Conservation (phyloP, 2,797 vertebrate species). For the Poecile montanus region DNA sequence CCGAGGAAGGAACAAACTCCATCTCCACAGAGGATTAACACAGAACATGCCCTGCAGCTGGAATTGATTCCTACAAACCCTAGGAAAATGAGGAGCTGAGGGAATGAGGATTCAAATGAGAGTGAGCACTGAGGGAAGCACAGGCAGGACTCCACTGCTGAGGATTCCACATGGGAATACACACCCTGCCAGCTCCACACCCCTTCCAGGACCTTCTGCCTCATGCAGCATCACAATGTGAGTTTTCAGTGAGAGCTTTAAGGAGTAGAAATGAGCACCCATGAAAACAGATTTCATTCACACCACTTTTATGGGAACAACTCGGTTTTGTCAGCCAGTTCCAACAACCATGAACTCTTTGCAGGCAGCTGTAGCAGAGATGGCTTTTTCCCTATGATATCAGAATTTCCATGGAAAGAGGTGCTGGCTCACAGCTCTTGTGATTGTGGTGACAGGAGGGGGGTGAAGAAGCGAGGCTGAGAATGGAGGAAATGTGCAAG, state of each 20-base stretch:
- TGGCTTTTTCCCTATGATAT: neutral
- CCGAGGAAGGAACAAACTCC: neutral
- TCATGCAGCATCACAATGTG: neutral
- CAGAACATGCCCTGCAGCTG: neutral
- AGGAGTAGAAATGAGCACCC: neutral
- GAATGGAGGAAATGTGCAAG: neutral
- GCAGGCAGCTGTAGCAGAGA: neutral
- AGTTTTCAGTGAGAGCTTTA: neutral
- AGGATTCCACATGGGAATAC: rapidly evolving
- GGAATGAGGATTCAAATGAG: neutral
- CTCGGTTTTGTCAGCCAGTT: neutral
- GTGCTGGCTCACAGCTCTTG: neutral
- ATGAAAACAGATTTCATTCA: neutral
- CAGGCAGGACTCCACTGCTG: neutral
- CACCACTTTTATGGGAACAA: neutral
- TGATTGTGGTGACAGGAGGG: neutral
- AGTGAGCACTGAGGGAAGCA: neutral
- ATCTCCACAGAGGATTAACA: neutral
- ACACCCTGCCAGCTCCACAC: neutral
- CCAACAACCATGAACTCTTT: neutral
- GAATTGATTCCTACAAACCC: neutral
- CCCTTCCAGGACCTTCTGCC: neutral
- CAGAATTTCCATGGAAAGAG: constrained; percentile 42
- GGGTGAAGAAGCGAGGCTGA: neutral
- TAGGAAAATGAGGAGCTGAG: neutral